phyloP scores from a whole-genome alignment of 1,140 invertebrate genomes.

The Coelopa frigida region DNA sequence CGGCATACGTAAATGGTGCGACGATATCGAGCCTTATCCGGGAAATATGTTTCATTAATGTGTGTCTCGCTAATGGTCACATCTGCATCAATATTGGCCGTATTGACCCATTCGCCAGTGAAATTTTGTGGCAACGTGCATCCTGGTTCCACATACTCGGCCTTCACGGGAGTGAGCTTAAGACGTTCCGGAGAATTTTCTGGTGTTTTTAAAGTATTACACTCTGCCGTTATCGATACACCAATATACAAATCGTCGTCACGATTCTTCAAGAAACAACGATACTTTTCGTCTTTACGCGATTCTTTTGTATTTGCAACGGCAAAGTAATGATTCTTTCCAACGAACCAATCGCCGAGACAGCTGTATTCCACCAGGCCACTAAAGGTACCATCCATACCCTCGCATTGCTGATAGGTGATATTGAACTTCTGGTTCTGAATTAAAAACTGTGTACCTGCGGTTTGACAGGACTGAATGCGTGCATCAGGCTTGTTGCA shows the following conservation, averaged over 20 bases:
- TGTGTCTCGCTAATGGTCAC: constrained; percentile 92
- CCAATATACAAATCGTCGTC: constrained; percentile 87
- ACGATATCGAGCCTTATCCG: constrained; percentile 80
- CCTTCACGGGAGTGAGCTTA: constrained; percentile 71
- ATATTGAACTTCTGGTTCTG: constrained; percentile 97
- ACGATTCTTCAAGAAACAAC: constrained; percentile 89
- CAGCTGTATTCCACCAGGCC: constrained; percentile 90
- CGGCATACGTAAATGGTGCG: constrained; percentile 91
- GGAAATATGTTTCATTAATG: constrained; percentile 90
- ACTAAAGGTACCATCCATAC: constrained; percentile 75
- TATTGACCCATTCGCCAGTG: constrained; percentile 92
- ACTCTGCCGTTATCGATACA: constrained; percentile 87
- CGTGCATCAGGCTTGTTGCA: constrained; percentile 79
- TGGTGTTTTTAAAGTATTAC: constrained; percentile 83
- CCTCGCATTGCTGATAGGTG: constrained; percentile 81
- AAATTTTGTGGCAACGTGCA: constrained; percentile 91
- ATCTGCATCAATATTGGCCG: constrained; percentile 91
- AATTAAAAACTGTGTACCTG: constrained; percentile 91
- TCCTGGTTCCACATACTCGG: constrained; percentile 81
- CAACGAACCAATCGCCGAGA: constrained; percentile 90
- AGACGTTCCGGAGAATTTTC: constrained; percentile 89
- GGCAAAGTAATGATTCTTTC: constrained; percentile 91
- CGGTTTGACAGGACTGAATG: constrained; percentile 90
- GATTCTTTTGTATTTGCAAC: constrained; percentile 92
- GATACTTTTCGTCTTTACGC: constrained; percentile 84